Percentiles rank a stretch among this genome's conserved stretches.
Conservation (phyloP, 2,888 invertebrate genomes). For the Nebria brevicollis region DNA sequence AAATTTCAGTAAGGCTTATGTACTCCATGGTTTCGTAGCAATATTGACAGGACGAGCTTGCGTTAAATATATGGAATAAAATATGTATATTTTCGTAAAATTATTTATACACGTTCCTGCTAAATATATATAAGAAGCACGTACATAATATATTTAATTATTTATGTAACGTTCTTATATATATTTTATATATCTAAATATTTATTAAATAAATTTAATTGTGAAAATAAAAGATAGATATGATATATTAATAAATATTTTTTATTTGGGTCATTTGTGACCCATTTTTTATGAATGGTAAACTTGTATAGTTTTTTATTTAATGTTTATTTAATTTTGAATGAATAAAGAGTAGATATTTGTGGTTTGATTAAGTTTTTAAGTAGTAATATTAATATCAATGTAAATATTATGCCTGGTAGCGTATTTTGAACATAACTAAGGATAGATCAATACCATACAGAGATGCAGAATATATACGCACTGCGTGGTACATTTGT, state of each 20-base stretch:
- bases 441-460: constrained; percentile 29
- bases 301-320: too few relatives aligned
- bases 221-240: background rate
- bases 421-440: background rate
- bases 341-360: too few relatives aligned
- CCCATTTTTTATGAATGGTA: too few relatives aligned
- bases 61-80: constrained; percentile 13
- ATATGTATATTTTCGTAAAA: too few relatives aligned
- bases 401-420: background rate
- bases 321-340: too few relatives aligned
- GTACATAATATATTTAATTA: too few relatives aligned
- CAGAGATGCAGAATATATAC: constrained; percentile 30
- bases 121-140: too few relatives aligned
- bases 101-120: too few relatives aligned
- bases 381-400: background rate
- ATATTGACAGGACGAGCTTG: constrained; percentile 41
- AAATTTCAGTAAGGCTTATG: background rate
- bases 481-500: constrained; percentile 42
- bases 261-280: too few relatives aligned
- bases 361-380: background rate
- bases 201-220: background rate
- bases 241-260: too few relatives aligned
- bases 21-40: constrained; percentile 2
- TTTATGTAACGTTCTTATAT: background rate
- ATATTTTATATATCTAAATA: background rate